These are phyloP conservation scores for Coreius guichenoti DNA, from an alignment of 2,797 vertebrate genomes.

Conservation along the genomic window DNA sequence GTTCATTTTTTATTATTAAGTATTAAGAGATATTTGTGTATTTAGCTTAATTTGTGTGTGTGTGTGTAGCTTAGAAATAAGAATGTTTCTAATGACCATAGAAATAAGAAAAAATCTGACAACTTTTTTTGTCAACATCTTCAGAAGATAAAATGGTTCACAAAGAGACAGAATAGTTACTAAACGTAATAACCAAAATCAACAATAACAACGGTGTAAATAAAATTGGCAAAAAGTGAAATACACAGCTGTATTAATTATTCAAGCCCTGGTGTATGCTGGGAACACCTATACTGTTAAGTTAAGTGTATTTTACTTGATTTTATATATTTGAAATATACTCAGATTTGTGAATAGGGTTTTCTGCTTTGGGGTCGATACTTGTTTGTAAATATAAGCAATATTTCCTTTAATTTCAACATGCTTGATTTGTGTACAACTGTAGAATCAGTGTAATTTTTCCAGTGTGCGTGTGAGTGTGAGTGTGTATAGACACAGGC, in stretches of 20 bases:
- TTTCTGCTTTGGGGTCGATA: background rate
- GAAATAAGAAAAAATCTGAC: too few species aligned
- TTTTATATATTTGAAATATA: background rate
- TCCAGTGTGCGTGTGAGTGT: background rate
- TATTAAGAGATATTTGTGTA: background rate
- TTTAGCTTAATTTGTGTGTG: background rate
- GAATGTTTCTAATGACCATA: too few species aligned
- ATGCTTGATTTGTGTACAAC: background rate
- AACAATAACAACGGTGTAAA: background rate
- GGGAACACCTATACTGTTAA: background rate
- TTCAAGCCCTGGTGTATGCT: background rate
- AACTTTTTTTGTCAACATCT: too few species aligned
- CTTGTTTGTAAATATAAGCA: background rate
- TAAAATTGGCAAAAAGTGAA: background rate
- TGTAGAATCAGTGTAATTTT: constrained; percentile 5
- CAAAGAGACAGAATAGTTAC: background rate
- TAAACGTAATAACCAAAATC: background rate
- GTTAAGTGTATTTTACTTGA: background rate
- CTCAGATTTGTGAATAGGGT: background rate
- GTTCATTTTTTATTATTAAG: background rate
- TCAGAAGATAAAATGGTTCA: background rate
- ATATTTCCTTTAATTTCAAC: background rate
- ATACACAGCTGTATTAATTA: background rate
- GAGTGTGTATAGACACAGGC: constrained; percentile 9
- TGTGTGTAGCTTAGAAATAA: background rate